Evolutionary conservation across 2,888 invertebrate genomes (phyloP).

Genomic region (Conistra vaccinii): DNA sequence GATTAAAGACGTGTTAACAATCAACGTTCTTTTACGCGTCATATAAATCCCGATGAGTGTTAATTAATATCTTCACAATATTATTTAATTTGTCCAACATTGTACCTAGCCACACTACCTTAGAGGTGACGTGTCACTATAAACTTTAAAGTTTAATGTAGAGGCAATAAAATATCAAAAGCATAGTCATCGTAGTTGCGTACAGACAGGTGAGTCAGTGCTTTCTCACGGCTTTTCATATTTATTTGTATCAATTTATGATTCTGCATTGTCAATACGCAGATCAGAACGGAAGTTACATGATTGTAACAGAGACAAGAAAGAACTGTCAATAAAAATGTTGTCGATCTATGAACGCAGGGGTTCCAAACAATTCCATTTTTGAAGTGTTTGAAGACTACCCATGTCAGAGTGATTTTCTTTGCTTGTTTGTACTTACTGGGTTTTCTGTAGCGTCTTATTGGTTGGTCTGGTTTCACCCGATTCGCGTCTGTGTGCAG

Average conservation of each 20-base stretch:
- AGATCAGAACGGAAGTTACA: slow-evolving; percentile 5
- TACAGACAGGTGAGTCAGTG: slow-evolving; percentile 43
- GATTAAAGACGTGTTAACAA: not conserved
- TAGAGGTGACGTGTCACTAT: slow-evolving; percentile 11
- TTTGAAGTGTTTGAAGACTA: not conserved
- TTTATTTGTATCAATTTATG: slow-evolving; percentile 73
- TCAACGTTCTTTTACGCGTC: not conserved
- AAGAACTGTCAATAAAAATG: not conserved
- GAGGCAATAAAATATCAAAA: slow-evolving; percentile 34
- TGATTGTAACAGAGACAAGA: not conserved
- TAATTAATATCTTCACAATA: slow-evolving; percentile 4
- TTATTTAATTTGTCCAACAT: slow-evolving; percentile 6
- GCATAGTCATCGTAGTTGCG: slow-evolving; percentile 36
- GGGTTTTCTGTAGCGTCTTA: slow-evolving; percentile 19
- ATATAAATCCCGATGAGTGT: not conserved
- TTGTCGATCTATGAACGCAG: not conserved
- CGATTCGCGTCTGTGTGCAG: slow-evolving; percentile 70
- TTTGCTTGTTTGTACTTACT: not conserved
- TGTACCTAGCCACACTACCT: not conserved
- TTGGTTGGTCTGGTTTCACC: slow-evolving; percentile 52
- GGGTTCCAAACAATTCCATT: not conserved
- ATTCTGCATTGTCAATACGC: slow-evolving; percentile 21
- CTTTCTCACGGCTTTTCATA: slow-evolving; percentile 70
- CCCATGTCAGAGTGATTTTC: not conserved
- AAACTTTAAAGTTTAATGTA: slow-evolving; percentile 43